These are phyloP conservation scores for Pantherophis vulpinus DNA, from an alignment of 2,797 vertebrate species.

Conservation along the genomic window DNA sequence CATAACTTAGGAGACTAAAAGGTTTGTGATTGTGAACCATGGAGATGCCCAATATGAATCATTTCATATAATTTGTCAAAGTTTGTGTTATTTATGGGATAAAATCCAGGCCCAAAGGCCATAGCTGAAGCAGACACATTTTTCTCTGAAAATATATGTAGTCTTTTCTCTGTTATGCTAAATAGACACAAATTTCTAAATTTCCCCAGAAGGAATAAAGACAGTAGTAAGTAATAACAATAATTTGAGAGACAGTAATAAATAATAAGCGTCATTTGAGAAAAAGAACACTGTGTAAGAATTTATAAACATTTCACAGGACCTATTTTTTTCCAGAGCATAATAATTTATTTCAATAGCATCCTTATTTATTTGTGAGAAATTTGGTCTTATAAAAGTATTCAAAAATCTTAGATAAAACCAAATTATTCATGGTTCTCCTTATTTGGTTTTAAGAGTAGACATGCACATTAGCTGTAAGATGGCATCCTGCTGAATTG, in stretches of 20 bases:
- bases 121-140: background rate
- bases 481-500: background rate
- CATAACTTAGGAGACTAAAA: background rate
- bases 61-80: background rate
- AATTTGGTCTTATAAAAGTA: background rate
- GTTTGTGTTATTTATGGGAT: background rate
- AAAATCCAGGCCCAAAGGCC: background rate
- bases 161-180: background rate
- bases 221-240: background rate
- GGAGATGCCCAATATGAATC: slow-evolving; percentile 20
- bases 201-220: background rate
- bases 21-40: background rate
- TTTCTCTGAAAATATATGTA: background rate
- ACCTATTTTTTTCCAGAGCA: background rate
- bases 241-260: background rate
- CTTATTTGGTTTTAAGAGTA: background rate
- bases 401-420: background rate
- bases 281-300: background rate
- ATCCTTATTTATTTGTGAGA: background rate
- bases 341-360: background rate
- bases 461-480: background rate
- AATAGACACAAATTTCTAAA: background rate
- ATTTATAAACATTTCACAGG: background rate
- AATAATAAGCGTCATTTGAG: background rate
- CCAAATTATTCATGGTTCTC: background rate